Evolutionary conservation across 2,888 invertebrate genomes (phyloP), one percentile per base, ranked within the genome.

Genomic region (Alloscopus bannaensis): DNA sequence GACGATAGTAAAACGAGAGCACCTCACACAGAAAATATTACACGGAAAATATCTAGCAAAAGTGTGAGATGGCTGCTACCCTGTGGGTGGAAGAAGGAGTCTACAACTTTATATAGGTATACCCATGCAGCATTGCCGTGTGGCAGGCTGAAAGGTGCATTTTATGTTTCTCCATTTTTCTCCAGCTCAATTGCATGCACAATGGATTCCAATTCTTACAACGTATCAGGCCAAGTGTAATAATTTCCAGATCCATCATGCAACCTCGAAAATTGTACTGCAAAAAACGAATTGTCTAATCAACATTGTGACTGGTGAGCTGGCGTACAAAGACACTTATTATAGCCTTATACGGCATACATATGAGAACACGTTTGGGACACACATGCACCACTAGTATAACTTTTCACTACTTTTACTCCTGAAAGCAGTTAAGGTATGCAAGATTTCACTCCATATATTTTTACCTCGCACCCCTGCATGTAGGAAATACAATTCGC

Each of bases 211-310:
- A n/a, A 29, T 50, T 31, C 31, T 29, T 28, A 60, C 22, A 64
- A 47, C 22, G 50, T 65, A 50, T 68, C 59, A 65, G 57, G 59
- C 45, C 24, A 73, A 55, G 45, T 68, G 66, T 68, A 75, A 75
- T 75, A 66, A 75, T 75, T 75, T 75, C 75, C 68, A 75, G 75
- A 75, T 66, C 66, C 50, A 68, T 75, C 75, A 66, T 75, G 47
- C 36, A 73, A 60, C 75, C 75, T 66, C 66, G 65, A 64, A 73
- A n/a, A n/a, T n/a, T n/a, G n/a, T n/a, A n/a, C n/a, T n/a, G n/a
- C n/a, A n/a, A n/a, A n/a, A n/a, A n/a, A n/a, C n/a, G n/a, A n/a
- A n/a, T n/a, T n/a, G n/a, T n/a, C n/a, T n/a, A n/a, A n/a, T n/a
- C n/a, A n/a, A n/a, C n/a, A n/a, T n/a, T n/a, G n/a, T n/a, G n/a